These are phyloP conservation scores for Zaprionus gabonicus DNA, from an alignment of 1,140 invertebrate genomes.

Conservation along the genomic window DNA sequence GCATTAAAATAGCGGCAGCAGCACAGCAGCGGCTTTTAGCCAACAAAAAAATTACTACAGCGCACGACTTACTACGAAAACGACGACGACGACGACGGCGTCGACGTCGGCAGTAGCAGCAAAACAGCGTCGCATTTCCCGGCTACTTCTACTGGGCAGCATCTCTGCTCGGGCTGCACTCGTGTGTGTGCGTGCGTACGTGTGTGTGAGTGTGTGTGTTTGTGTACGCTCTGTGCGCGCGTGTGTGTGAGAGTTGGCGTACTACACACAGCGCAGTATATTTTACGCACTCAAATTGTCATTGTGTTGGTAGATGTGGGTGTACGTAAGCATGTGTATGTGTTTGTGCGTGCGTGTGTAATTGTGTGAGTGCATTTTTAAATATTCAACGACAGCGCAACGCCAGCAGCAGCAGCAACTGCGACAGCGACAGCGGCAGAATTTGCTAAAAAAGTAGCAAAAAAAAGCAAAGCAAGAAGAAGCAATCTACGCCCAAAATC, in stretches of 20 bases:
- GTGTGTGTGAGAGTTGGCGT: constrained; percentile 27
- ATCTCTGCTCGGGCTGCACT: constrained; percentile 17
- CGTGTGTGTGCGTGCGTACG: constrained; percentile 3
- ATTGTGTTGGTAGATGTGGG: constrained; percentile 28
- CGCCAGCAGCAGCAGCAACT: background rate
- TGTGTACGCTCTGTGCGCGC: constrained; percentile 32
- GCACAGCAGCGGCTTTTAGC: constrained; percentile 42
- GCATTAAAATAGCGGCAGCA: constrained; percentile 46
- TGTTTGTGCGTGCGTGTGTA: background rate
- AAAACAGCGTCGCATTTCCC: constrained; percentile 55
- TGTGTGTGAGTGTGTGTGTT: constrained; percentile 25
- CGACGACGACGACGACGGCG: constrained; percentile 50
- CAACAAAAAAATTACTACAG: constrained; percentile 67
- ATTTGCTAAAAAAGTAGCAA: constrained; percentile 20
- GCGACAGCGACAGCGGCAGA: constrained; percentile 8
- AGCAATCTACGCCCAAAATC: constrained; percentile 52
- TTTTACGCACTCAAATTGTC: constrained; percentile 61
- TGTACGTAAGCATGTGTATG: background rate
- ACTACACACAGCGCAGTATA: constrained; percentile 46
- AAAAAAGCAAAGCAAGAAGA: constrained; percentile 21
- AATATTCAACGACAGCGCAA: constrained; percentile 9
- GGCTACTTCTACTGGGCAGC: constrained; percentile 60
- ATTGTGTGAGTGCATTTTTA: constrained; percentile 34
- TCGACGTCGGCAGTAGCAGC: constrained; percentile 37
- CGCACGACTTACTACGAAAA: constrained; percentile 74